phyloP scores from a whole-genome alignment of 1,140 invertebrate species.

The Drosophila busckii region DNA sequence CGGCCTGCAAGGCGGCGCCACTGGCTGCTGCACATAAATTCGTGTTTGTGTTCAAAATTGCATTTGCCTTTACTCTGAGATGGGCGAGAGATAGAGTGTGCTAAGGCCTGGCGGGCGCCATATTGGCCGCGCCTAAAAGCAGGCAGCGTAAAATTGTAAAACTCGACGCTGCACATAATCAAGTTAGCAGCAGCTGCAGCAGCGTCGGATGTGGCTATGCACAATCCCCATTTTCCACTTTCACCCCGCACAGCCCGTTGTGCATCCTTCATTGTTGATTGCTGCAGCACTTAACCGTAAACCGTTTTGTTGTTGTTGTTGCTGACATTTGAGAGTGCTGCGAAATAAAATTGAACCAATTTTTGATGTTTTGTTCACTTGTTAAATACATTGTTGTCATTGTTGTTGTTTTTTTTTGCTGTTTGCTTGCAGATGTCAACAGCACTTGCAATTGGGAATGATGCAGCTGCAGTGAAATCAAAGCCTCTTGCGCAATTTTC shows the following conservation, averaged over 20 bases:
- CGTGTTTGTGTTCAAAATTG: constrained; percentile 75
- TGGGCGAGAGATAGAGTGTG: constrained; percentile 2
- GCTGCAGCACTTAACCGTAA: constrained; percentile 46
- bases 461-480: constrained; percentile 61
- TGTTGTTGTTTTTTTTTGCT: constrained; percentile 11
- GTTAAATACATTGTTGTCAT: constrained; percentile 27
- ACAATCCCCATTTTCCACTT: not conserved
- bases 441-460: constrained; percentile 36
- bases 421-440: constrained; percentile 69
- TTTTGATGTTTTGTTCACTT: constrained; percentile 28
- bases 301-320: constrained; percentile 35
- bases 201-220: constrained; percentile 14
- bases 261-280: constrained; percentile 12
- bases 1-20: constrained; percentile 15
- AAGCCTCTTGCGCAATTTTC: constrained; percentile 59
- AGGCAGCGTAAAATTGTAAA: constrained; percentile 61
- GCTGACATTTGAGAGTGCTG: too few species aligned
- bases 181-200: constrained; percentile 54
- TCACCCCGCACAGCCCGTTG: constrained; percentile 1
- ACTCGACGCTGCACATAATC: constrained; percentile 60
- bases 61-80: constrained; percentile 70
- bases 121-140: constrained; percentile 70
- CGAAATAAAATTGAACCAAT: constrained; percentile 63
- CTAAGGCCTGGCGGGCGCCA: constrained; percentile 15
- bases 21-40: constrained; percentile 58